Percentiles rank a stretch among this genome's conserved stretches.
Conservation (phyloP, 2,888 invertebrate genomes). For the Strigamia crassipes region DNA sequence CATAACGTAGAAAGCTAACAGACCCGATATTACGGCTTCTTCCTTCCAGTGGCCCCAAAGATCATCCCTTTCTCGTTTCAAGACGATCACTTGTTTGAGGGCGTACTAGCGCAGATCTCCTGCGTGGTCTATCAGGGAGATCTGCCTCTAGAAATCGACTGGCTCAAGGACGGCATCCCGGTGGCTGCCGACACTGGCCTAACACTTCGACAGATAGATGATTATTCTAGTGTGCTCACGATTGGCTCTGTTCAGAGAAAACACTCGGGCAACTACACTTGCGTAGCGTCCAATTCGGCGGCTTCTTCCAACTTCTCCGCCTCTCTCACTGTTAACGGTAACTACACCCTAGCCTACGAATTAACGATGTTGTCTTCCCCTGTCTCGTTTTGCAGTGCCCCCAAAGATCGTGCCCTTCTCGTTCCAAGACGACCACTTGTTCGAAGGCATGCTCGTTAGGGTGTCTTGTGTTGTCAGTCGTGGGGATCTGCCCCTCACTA, state of each 20-base stretch:
- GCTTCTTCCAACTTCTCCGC: slow-evolving; percentile 51
- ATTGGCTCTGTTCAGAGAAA: slow-evolving; percentile 56
- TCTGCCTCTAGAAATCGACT: slow-evolving; percentile 52
- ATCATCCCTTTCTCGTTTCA: slow-evolving; percentile 52
- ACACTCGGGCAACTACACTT: slow-evolving; percentile 56
- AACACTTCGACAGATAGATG: slow-evolving; percentile 52
- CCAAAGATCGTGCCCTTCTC: slow-evolving; percentile 50
- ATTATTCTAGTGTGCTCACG: slow-evolving; percentile 56
- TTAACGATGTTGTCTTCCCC: slow-evolving; percentile 47
- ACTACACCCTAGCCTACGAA: slow-evolving; percentile 43
- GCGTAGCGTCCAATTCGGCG: slow-evolving; percentile 49
- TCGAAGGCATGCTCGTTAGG: slow-evolving; percentile 49
- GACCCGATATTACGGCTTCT: slow-evolving; percentile 44
- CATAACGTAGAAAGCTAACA: slow-evolving; percentile 43
- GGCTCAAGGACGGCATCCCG: slow-evolving; percentile 52
- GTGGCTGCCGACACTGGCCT: slow-evolving; percentile 50
- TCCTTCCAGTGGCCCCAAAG: slow-evolving; percentile 52
- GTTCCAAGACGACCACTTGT: slow-evolving; percentile 49
- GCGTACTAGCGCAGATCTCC: slow-evolving; percentile 52
- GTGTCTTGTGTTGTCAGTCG: slow-evolving; percentile 50
- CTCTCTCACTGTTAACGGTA: slow-evolving; percentile 52
- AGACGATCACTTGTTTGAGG: slow-evolving; percentile 51
- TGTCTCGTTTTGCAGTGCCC: slow-evolving; percentile 47
- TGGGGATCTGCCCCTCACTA: slow-evolving; percentile 57
- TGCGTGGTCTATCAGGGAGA: slow-evolving; percentile 53